Evolutionary conservation across 2,888 invertebrate species (phyloP), one percentile per base, ranked within the genome.

Genomic region (Ectemnius lituratus): DNA sequence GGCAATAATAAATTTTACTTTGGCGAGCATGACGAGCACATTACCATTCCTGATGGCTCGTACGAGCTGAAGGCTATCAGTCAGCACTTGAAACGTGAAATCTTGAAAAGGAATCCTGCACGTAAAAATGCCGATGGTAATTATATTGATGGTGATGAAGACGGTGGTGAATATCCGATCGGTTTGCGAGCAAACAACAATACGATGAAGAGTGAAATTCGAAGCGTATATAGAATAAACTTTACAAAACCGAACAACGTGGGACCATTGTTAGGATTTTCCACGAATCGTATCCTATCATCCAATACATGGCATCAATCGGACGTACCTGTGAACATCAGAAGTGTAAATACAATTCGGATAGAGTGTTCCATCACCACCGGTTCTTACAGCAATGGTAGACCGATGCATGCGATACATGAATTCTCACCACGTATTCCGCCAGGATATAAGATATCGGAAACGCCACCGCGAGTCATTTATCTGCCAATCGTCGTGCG

Each of bases 391-490:
- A 13, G 20, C 13, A 65, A 65, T 2, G 37, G 14, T 4, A 37
- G 37, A 6, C 16, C 2, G 4, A n/a, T 14, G 4, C 58, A 66
- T 2, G 37, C 46, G 11, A 56, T 64, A 45, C 18, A 64, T 13
- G 62, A 62, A 14, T 62, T 62, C 27, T 58, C 20, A 1, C 6
- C 27, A 1, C 18, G 27, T 23, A 11, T 62, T 47, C 20, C 20
- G 2, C 49, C 49, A 8, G 62, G 49, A 62, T 62, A 62, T 62
- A 62, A 49, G 27, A 5, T 62, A 11, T 62, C 62, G n/a, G 27
- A 62, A 23, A 8, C 13, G 5, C 28, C 16, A 1, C 0, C 28
- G 47, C 18, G 14, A 5, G 52, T 28, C 49, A 63, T 63, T 62
- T 62, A 62, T 0, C 23, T 62, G 2, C 20, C 62, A 2, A 8